Conservation (phyloP, 2,888 invertebrate genomes). For the Philopedon plagiatum region DNA sequence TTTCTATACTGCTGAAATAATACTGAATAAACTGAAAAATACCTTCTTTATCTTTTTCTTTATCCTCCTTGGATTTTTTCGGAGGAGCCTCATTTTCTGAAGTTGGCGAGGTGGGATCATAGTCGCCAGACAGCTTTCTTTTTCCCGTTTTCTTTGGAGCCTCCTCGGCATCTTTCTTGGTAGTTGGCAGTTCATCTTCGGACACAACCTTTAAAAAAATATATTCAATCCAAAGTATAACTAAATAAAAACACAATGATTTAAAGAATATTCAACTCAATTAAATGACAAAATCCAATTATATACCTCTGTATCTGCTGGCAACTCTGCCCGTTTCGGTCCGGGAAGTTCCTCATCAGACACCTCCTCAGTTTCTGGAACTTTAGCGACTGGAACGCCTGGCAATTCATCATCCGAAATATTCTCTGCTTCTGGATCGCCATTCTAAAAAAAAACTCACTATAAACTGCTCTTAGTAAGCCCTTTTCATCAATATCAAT, state of each 20-base stretch:
- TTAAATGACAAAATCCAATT: neutral
- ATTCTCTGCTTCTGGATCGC: conserved; percentile 77
- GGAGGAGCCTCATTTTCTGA: conserved; percentile 79
- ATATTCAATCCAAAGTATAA: too few relatives aligned
- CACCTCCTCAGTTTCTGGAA: conserved; percentile 84
- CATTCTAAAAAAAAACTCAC: conserved; percentile 59
- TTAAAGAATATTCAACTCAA: neutral
- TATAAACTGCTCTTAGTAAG: neutral
- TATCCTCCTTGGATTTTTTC: conserved; percentile 69
- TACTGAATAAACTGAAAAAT: conserved; percentile 1
- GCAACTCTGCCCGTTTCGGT: conserved; percentile 79
- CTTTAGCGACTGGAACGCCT: conserved; percentile 79
- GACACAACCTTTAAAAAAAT: conserved; percentile 71
- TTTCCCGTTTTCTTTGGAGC: conserved; percentile 69
- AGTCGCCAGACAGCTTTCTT: conserved; percentile 70
- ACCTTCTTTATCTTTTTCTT: conserved; percentile 69
- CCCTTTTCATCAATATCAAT: neutral
- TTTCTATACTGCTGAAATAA: too few relatives aligned
- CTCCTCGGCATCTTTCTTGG: conserved; percentile 54
- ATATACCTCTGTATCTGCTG: conserved; percentile 78
- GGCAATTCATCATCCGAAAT: conserved; percentile 89
- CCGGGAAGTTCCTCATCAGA: conserved; percentile 84
- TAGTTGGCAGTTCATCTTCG: conserved; percentile 83
- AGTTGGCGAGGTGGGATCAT: conserved; percentile 86
- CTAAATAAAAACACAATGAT: neutral